Base-by-base conservation (phyloP, 2,888 invertebrate species). In the Orchesella flavescens region DNA sequence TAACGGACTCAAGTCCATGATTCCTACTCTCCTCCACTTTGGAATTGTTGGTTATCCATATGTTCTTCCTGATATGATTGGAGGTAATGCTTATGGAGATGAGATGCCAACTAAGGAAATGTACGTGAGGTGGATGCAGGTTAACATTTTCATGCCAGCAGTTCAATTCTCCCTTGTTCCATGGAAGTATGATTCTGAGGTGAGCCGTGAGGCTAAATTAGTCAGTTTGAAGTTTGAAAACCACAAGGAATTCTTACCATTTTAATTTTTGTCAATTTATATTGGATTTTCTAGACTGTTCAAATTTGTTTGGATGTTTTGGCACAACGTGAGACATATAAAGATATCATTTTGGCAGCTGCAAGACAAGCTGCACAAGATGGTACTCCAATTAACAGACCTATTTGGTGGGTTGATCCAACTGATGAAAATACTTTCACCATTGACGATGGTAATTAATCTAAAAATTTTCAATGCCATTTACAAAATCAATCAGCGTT, bases 361-460 rank as follows among this genome's bases (percentile, higher is more conserved):
- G 93, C 93, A 0, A 89, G 92, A 66, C 90, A 91, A 4, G 92
- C 93, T 0, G 92, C 93, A 0, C 87, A 88, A 1, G 91, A 92
- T 0, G 95, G 95, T 10, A 91, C 92, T 1, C 96, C 95, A 0
- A 93, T 95, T 13, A 95, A 95, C 90, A 92, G 94, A 1, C 96
- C 96, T 0, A 91, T 96, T 53, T 97, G 96, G 96, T 96, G 96
- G 96, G 89, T 94, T 0, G 94, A 93, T 87, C 95, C 96, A 0
- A 90, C 89, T 0, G 94, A 96, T 89, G 89, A 89, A 34, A 91
- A 91, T 21, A 94, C 95, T 0, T 90, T 90, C 57, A 89, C 88
- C 19, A 90, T 91, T 75, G 90, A 91, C 79, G 90, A 91, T 82
- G 90, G 91, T 91, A 81, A 79, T n/a, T 4, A 81, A 79, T n/a